Base-by-base conservation (phyloP, 2,113 vertebrate genomes). In the Sapayoa aenigma region DNA sequence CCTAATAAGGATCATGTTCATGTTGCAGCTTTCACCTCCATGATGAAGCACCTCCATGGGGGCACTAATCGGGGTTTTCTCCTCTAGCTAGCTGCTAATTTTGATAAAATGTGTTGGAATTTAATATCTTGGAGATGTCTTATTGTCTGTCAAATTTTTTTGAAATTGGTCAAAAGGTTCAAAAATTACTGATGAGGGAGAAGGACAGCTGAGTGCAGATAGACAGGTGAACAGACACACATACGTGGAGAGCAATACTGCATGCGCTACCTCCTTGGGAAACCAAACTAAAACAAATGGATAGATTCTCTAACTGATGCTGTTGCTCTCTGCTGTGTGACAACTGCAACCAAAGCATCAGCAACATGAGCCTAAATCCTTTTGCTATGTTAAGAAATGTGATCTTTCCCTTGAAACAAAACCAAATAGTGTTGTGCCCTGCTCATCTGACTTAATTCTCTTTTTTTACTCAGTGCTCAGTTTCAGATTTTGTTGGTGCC, bases 141-240 rank as follows among this genome's bases (percentile, higher is more conserved):
- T 68, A 63, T 33, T 79, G 49, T 60, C 73, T 87, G 76, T 86
- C 68, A 90, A n/a, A 14, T 63, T 63, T 74, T 23, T 92, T 90
- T 93, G 21, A 92, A 90, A 86, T 73, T 67, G 66, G 24, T 78
- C 65, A 87, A 87, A 80, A 86, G 59, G 67, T 95, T 95, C 68
- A 84, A 71, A 95, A 93, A 27, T 86, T 92, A 66, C 59, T 83
- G 50, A 12, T 93, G 89, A 85, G 20, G 63, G 75, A 87, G 79
- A 56, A 82, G 47, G 30, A 74, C 89, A 86, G 68, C 68, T 93
- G 80, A 67, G 13, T 44, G 65, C 33, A 76, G 58, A 79, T 9
- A 73, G 69, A 78, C 39, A 68, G 55, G 67, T 80, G 46, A 89
- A 76, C 49, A 88, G 69, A 80, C 8, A 37, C 11, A 66, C 16